Conservation (phyloP, 2,797 vertebrate genomes). For the Centropyge bicolor region DNA sequence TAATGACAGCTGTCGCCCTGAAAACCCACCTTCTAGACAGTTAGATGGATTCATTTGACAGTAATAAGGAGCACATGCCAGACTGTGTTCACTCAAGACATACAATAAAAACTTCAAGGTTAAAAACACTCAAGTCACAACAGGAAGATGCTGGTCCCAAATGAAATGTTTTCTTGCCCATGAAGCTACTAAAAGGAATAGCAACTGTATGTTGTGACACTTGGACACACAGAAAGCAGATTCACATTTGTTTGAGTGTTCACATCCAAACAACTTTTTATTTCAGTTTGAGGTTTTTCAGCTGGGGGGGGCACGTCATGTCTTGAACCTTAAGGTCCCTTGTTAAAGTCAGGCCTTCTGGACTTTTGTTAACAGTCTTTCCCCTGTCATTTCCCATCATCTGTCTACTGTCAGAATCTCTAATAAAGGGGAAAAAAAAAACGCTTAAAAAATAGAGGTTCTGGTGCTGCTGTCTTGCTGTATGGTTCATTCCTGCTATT, state of each 20-base stretch:
- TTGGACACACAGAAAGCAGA: background rate
- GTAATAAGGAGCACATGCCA: background rate
- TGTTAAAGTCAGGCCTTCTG: too few species aligned
- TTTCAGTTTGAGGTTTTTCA: background rate
- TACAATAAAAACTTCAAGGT: background rate
- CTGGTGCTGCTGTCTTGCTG: background rate
- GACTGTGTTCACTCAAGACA: background rate
- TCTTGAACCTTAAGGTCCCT: background rate
- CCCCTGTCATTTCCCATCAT: background rate
- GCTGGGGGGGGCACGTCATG: too few species aligned
- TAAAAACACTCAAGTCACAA: background rate
- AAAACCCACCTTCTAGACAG: background rate
- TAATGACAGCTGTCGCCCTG: background rate
- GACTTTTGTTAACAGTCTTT: background rate
- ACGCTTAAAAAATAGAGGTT: too few species aligned
- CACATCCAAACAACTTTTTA: background rate
- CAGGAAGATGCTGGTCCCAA: too few species aligned
- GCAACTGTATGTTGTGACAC: background rate
- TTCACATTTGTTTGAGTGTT: background rate
- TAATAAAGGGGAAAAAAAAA: too few species aligned
- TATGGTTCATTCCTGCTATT: too few species aligned
- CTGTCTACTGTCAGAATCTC: background rate
- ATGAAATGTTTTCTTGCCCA: too few species aligned
- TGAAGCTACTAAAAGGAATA: too few species aligned
- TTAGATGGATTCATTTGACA: background rate